These are phyloP conservation scores for Datnioides undecimradiatus DNA, from an alignment of 2,113 vertebrate genomes.

Conservation along the genomic window DNA sequence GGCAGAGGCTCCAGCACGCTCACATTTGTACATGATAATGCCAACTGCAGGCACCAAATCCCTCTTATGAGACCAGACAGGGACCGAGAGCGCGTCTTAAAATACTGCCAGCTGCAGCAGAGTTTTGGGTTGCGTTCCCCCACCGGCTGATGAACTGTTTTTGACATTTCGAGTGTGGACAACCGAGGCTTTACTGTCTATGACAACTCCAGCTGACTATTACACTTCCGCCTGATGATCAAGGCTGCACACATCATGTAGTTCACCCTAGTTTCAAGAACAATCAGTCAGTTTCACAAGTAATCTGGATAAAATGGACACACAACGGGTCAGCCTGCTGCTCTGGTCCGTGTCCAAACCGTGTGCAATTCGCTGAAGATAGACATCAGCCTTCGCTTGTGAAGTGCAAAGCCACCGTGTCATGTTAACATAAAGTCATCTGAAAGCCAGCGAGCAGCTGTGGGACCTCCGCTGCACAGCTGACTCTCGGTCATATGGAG, in stretches of 20 bases:
- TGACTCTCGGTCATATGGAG: conserved; percentile 20
- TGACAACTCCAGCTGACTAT: conserved; percentile 29
- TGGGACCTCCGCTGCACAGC: conserved; percentile 24
- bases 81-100: conserved; percentile 31
- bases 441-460: conserved; percentile 51
- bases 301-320: conserved; percentile 7
- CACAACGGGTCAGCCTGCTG: background rate
- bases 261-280: background rate
- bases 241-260: background rate
- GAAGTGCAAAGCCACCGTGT: conserved; percentile 53
- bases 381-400: conserved; percentile 29
- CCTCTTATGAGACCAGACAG: conserved; percentile 40
- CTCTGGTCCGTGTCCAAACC: conserved; percentile 11
- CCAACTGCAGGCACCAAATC: conserved; percentile 56
- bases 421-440: conserved; percentile 37
- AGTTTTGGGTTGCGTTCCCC: conserved; percentile 49
- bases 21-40: conserved; percentile 40
- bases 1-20: conserved; percentile 34
- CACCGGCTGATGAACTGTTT: conserved; percentile 41
- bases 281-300: background rate
- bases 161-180: conserved; percentile 33
- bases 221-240: conserved; percentile 21
- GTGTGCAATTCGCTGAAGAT: conserved; percentile 13
- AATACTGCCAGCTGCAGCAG: conserved; percentile 44
- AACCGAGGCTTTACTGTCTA: conserved; percentile 22